Evolutionary conservation across 2,888 invertebrate genomes (phyloP), one percentile per base, ranked within the genome.

Genomic region (Alviniconcha strummeri): DNA sequence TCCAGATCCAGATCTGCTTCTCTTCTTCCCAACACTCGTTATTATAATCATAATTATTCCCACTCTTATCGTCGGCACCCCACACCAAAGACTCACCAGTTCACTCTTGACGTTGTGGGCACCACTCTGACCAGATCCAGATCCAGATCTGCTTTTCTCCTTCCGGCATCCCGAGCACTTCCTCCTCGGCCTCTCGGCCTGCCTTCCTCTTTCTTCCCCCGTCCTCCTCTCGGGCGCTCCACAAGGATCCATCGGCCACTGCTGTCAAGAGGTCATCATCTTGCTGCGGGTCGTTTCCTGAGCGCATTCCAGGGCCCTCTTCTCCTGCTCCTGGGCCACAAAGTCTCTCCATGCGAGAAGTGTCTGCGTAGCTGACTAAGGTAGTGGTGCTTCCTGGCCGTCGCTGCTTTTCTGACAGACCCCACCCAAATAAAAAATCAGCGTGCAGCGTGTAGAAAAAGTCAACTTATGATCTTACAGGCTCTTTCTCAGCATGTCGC

Each of bases 231-330:
- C n/a, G 36, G 67, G 56, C 79, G 11, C 78, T 54, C 88, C 87
- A 86, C 19, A 92, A 86, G 81, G 88, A 89, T 4, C 92, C 92
- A 4, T 89, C 87, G 17, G 91, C 90, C 54, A 92, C 92, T 9
- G 92, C 92, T 64, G 91, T 90, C 57, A 93, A 88, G 80, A 93
- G 88, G 19, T 91, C 82, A 90, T 88, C 91, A 93, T 93, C 84
- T 93, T 93, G 87, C 86, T 89, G 60, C 90, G 89, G 5, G 92
- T 92, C 55, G 83, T 86, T 36, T 87, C 87, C 87, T 92, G 91
- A 8, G 89, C 90, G 15, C 89, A 84, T 64, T 90, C 88, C 55
- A 92, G 79, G 13, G 89, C 88, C 8, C 85, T 87, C 15, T 90
- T 85, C 15, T 90, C 90, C 80, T 89, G 88, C 79, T 91, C 87